A percentile compares a stretch with the other conserved stretches of the same genome.
These are phyloP conservation scores for Tadarida brasiliensis DNA, from an alignment of 2,797 vertebrate genomes.

Conservation along the genomic window DNA sequence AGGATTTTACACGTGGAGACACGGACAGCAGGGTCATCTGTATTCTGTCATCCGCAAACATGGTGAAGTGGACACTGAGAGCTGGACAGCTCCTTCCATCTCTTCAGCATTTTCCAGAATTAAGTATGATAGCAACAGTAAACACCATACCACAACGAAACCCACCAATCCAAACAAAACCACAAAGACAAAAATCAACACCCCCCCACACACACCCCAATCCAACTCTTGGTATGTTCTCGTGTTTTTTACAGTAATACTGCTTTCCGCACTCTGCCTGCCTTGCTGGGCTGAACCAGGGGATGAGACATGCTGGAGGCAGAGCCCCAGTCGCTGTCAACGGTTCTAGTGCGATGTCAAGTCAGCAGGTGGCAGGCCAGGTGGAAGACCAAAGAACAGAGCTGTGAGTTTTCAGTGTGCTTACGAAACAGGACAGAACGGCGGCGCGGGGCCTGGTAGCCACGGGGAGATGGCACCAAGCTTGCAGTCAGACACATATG, in stretches of 20 bases:
- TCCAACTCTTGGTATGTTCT: background rate
- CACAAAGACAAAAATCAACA: background rate
- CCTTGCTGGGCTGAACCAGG: slow-evolving; percentile 78
- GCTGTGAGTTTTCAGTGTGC: slow-evolving; percentile 87
- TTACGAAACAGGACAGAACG: slow-evolving; percentile 86
- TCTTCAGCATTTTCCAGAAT: slow-evolving; percentile 67
- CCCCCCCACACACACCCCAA: background rate
- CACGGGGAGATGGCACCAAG: slow-evolving; percentile 91
- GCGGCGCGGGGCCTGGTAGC: slow-evolving; percentile 87
- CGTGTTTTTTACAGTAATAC: slow-evolving; percentile 82
- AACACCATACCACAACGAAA: slow-evolving; percentile 63
- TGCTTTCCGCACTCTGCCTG: slow-evolving; percentile 83
- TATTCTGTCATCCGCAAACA: slow-evolving; percentile 72
- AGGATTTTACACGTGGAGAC: slow-evolving; percentile 82
- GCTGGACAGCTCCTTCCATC: slow-evolving; percentile 62
- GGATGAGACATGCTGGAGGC: slow-evolving; percentile 73
- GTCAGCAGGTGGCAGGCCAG: slow-evolving; percentile 85
- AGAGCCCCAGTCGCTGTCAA: slow-evolving; percentile 80
- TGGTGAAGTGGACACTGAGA: slow-evolving; percentile 71
- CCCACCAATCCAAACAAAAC: slow-evolving; percentile 49
- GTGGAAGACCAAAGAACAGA: slow-evolving; percentile 83
- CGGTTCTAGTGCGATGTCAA: slow-evolving; percentile 74
- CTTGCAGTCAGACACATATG: slow-evolving; percentile 86
- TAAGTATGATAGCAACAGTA: slow-evolving; percentile 63
- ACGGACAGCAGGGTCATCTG: slow-evolving; percentile 73